phyloP scores from a whole-genome alignment of 2,888 invertebrate species.

The Drosophila helvetica region DNA sequence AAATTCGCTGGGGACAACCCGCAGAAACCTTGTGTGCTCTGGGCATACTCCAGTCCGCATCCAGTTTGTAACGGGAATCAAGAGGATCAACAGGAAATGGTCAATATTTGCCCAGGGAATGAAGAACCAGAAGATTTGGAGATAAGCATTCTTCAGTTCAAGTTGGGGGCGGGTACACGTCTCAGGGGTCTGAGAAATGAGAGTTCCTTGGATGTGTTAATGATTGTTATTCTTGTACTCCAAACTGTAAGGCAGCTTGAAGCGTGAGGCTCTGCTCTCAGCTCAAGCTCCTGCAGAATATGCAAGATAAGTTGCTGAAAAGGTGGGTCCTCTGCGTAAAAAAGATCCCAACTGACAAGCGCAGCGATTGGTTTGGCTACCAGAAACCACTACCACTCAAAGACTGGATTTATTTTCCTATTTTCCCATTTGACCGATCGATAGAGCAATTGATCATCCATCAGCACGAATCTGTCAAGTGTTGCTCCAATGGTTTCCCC shows the following conservation, averaged over 20 bases:
- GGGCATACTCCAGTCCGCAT: constrained; percentile 2
- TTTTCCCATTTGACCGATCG: neutral
- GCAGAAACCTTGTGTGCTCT: constrained; percentile 3
- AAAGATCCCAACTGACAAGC: too few species aligned
- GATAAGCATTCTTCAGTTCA: neutral
- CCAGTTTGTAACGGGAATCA: constrained; percentile 12
- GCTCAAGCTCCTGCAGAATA: too few species aligned
- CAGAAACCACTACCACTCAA: neutral
- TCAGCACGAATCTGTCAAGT: constrained; percentile 5
- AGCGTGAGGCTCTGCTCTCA: too few species aligned
- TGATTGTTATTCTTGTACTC: too few species aligned
- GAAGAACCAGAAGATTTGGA: neutral
- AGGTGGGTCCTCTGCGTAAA: too few species aligned
- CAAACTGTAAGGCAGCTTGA: too few species aligned
- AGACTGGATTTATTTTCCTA: neutral
- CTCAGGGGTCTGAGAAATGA: neutral
- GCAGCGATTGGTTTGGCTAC: too few species aligned
- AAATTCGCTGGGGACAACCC: constrained; percentile 42
- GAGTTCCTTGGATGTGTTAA: neutral
- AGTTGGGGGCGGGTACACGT: too few species aligned
- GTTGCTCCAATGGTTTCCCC: constrained; percentile 9
- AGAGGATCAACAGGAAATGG: constrained; percentile 15
- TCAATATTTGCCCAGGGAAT: constrained; percentile 19
- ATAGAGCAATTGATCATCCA: constrained; percentile 19
- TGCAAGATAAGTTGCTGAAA: too few species aligned